Base-by-base conservation (phyloP, 2,113 vertebrate genomes). In the Elaphurus davidianus region DNA sequence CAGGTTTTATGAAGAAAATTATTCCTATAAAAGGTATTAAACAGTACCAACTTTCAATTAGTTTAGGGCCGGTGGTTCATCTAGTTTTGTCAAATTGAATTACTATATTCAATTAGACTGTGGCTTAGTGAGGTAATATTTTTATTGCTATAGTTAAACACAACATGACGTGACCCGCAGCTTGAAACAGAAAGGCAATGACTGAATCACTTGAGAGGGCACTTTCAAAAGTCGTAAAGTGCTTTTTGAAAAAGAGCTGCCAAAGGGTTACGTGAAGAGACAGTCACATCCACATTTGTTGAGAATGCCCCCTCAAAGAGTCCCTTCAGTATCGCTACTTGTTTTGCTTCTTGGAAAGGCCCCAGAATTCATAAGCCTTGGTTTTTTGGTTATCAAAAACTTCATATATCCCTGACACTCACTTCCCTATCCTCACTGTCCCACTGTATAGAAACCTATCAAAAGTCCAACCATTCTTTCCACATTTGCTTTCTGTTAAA, bases 311-410 rank as follows among this genome's bases (percentile, higher is more conserved):
- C 93, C 93, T 96, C 82, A 25, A 89, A 97, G 67, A 96, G 82
- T 33, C 82, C 98, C 62, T 19, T 59, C 27, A 43, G 71, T 30
- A 93, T 76, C 67, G 92, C n/a, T 90, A 82, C 86, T 87, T 83
- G 15, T 62, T 98, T 96, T 30, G 40, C 30, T 55, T 28, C 36
- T 62, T 36, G 96, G 96, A 97, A 98, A 98, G 64, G 16, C 96
- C 95, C 89, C 7, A 67, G 83, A 90, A 92, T 87, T 82, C 74
- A 60, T 40, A 11, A 78, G 55, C 43, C 55, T 87, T 67, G 21
- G 50, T 52, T 45, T 97, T 6, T 64, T 16, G 47, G 6, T 96
- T 79, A 88, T 90, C 33, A 28, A 30, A n/a, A n/a, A 76, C 30
- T 47, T 78, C 52, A 40, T 5, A 6, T 21, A 55, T 40, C 67